Base-by-base conservation (phyloP, 2,888 invertebrate genomes). In the Cremastinae sp. region DNA sequence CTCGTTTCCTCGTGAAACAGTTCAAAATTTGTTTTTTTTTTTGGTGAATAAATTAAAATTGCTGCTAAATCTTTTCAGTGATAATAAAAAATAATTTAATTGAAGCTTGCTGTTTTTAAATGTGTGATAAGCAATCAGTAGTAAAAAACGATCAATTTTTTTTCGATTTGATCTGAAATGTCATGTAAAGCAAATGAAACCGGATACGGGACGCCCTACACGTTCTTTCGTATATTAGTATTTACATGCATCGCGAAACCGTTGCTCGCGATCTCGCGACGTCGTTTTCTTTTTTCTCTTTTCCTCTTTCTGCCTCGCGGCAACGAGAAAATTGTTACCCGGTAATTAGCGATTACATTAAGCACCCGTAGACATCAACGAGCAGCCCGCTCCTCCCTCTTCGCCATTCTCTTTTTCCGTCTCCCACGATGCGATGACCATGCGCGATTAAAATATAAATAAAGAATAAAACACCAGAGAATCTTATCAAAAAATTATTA, bases 311-410 rank as follows among this genome's bases (percentile, higher is more conserved):
- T 62, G 71, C 61, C 49, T 51, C 28, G 56, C 56, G 64, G 75
- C 53, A 56, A 41, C 56, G 49, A 74, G 79, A 78, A 70, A 70
- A 84, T 84, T 71, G 79, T 78, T 77, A 77, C 69, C 69, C 76
- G 79, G 80, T 83, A 83, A 83, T 83, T 84, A 82, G 72, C 78
- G 79, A 78, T 81, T 79, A 74, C 78, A 78, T 79, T 78, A 80
- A 77, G 56, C 68, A 62, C 28, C 51, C 53, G 71, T 65, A 61
- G 12, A 58, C 49, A 55, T 64, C 69, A 58, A 68, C 68, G 22
- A 62, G 62, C 64, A 28, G 55, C 51, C 55, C 43, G 76, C 65
- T 37, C 59, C 61, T 18, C 43, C 45, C 45, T 28, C 28, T 16
- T 37, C 55, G 61, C 64, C 68, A 45, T 49, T 56, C 53, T 69